Base-by-base conservation (phyloP, 2,888 invertebrate genomes). In the Phaonia tiefii region DNA sequence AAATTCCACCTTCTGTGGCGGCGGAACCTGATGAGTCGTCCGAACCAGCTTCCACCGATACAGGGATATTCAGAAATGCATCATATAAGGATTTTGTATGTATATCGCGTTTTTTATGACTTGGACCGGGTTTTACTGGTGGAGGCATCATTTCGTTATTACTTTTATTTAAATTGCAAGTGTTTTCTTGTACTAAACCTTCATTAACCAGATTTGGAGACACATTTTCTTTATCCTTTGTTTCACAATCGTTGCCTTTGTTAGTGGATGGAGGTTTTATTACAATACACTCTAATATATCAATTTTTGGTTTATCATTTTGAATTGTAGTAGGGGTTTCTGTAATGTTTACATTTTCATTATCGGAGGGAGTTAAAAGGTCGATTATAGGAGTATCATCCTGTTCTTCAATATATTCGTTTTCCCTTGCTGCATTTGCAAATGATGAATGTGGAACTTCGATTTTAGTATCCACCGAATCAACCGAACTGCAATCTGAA, bases 241-340 rank as follows among this genome's bases (percentile, higher is more conserved):
- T 4, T 2, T 2, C 31, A n/a, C 25, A 17, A 10, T 22, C 25
- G 4, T 60, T 44, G 39, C 42, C 11, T 44, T 22, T 8, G 71
- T 69, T 13, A 70, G 63, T 13, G 3, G 31, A 5, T 8, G 78
- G 71, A 1, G 71, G 56, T 63, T 81, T 81, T 11, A 81, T 75
- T 20, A 75, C 37, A 44, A 81, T 22, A 63, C 81, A 81, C 11
- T 78, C 78, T 54, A 72, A 54, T 72, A 81, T 81, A 46, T 79
- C 75, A 10, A 79, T 17, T 46, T 71, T 26, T 17, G 77, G 56
- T 4, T 74, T 75, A 7, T 51, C n/a, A 0, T 7, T 2, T 2
- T 13, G 1, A 3, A 1, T 1, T 25, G 17, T 60, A 7, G 60
- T 39, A 3, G 2, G 8, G 15, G 17, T 60, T 39, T 54, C 11